Evolutionary conservation across 2,113 vertebrate genomes (phyloP), one percentile per base, ranked within the genome.

Genomic region (Vidua macroura): DNA sequence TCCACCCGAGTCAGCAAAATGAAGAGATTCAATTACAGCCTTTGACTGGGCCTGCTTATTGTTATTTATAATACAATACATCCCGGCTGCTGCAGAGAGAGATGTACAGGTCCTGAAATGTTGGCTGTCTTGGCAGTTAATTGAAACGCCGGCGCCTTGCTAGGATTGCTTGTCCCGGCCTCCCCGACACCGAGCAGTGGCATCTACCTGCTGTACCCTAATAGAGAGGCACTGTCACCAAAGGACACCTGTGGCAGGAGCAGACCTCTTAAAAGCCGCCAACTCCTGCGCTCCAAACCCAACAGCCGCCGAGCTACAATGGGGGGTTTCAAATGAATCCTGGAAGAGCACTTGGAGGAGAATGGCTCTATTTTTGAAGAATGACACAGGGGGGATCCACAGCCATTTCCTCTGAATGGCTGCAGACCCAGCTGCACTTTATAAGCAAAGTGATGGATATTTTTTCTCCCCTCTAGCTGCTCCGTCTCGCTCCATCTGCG

Each of bases 1-100:
- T 91, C 86, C 3, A 6, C 94, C 95, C 46, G 68, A 94, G 92
- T 97, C 96, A 97, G 97, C 97, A 97, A 88, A 97, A 98, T 33
- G 93, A 96, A 97, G 94, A 97, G 96, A 96, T 95, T 96, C 95
- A 96, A 96, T 97, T 96, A 97, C 70, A 97, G 97, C 93, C 76
- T 95, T 94, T 90, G 97, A 97, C 83, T 74, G 79, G 84, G n/a
- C 53, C 81, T 68, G 94, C 92, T 96, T 96, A 95, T 96, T 96
- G 95, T 97, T 97, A 95, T 97, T 98, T 96, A 96, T 96, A 97
- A 97, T 94, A 96, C 81, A 91, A 81, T 89, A 41, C 88, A 86
- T 90, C 90, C 88, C 13, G 4, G 92, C 80, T 41, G 86, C 94
- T 37, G 41, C 59, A 31, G 86, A 90, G 77, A 80, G 90, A 96